Base-by-base conservation (phyloP, 37 sponge, comb jelly and placozoan genomes). In the Crambe crambe region DNA sequence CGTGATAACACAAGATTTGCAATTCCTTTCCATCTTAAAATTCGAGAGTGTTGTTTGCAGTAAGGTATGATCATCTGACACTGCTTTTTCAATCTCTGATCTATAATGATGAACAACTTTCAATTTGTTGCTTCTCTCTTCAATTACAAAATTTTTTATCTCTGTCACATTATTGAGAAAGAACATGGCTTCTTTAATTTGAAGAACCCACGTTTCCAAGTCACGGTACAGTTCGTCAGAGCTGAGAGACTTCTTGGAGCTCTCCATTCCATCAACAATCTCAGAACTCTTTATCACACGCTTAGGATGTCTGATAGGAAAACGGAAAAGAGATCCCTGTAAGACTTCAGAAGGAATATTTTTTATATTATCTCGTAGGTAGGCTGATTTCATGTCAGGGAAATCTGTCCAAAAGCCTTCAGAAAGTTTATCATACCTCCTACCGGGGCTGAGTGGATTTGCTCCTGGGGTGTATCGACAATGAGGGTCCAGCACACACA, bases 401-500 rank as follows among this genome's bases (percentile, higher is more conserved):
- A 90, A 84, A 8, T 51, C 56, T 29, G 77, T 38, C 89, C 89
- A 82, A 29, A 83, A 83, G 1, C 56, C 58, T 0, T 54, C 42
- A 34, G 59, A 54, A 30, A 75, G 30, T 15, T 32, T 26, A 23
- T 82, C 68, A 37, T 59, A 83, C 39, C 74, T 73, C 44, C 80
- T 51, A 39, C 89, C 89, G 26, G 84, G 85, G 37, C 57, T 21
- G 31, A 42, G 17, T 31, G 8, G 15, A 1, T 32, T 82, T 30
- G 83, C 76, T 23, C 42, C 51, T 39, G 90, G 83, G 4, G 73
- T 73, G 75, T 68, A 93, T 4, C 34, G 25, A 36, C 73, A 69
- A 56, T 86, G 89, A 47, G 94, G 94, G 68, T 93, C 94, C 58
- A 93, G 38, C 2, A 93, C 54, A 81, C 94, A 93, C 43, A 93